Evolutionary conservation across 2,888 invertebrate species (phyloP).

Genomic region (Magallana nippona): DNA sequence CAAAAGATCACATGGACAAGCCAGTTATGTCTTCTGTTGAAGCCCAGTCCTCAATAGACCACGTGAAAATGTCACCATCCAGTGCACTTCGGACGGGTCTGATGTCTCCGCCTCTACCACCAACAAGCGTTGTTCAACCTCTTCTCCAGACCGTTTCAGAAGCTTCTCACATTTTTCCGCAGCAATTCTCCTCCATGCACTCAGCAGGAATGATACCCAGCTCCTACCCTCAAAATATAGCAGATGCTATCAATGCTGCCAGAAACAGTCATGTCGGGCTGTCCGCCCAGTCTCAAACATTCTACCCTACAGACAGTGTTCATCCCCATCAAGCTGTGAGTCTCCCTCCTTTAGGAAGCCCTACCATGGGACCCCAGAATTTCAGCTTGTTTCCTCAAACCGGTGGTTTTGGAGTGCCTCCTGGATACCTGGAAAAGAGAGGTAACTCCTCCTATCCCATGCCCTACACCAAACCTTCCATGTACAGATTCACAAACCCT

Average conservation of each 20-base stretch:
- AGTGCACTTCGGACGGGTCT: not conserved
- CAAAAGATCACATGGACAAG: not conserved
- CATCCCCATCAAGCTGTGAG: not conserved
- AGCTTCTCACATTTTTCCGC: not conserved
- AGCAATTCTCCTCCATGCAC: constrained; percentile 32
- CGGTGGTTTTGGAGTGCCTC: constrained; percentile 10
- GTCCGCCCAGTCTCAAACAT: not conserved
- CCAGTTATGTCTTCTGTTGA: not conserved
- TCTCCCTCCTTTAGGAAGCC: constrained; percentile 23
- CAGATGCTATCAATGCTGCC: not conserved
- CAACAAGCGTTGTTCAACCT: not conserved
- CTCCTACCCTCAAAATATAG: not conserved
- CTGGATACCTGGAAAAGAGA: constrained; percentile 5
- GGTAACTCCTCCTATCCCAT: constrained; percentile 25
- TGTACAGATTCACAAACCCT: constrained; percentile 44
- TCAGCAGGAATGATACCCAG: constrained; percentile 8
- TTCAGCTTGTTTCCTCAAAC: not conserved
- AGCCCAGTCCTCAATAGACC: not conserved
- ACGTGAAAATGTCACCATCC: not conserved
- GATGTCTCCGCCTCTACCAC: constrained; percentile 2
- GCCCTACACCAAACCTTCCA: constrained; percentile 27
- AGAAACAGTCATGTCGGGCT: not conserved
- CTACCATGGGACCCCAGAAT: not conserved
- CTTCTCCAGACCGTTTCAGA: constrained; percentile 9
- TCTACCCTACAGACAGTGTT: not conserved